Base-by-base conservation (phyloP, 2,113 vertebrate species). In the Amia ocellicauda region DNA sequence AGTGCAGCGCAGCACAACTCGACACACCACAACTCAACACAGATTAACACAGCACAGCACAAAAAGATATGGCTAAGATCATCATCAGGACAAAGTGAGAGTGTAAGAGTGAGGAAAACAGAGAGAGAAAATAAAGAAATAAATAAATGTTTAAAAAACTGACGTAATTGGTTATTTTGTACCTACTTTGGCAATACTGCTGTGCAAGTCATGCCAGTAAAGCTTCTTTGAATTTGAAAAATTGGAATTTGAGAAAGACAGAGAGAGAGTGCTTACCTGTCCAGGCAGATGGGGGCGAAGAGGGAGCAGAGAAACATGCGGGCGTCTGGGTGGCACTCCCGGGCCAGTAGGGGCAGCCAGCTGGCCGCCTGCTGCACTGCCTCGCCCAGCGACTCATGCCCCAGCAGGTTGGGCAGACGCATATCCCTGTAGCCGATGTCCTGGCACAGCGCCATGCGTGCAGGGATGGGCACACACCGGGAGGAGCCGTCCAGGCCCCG, bases 261-360 rank as follows among this genome's bases (percentile, higher is more conserved):
- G n/a, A n/a, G n/a, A n/a, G n/a, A n/a, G n/a, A 1, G 1, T 16
- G 42, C 81, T 87, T 87, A 93, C 90, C 90, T 89, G 80, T 93
- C 88, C 4, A 93, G 78, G 74, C 93, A 94, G 70, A 94, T 80
- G 0, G 86, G 90, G n/a, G 87, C 88, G 60, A 93, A 93, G 49
- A 93, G 90, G 4, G 91, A 93, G 78, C 92, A 94, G 70, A 93
- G 88, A 77, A 94, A 92, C 66, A 93, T 91, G 65, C 82, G 77
- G n/a, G 88, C 89, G 0, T 90, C 86, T 0, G 89, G 87, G 60
- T 93, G 90, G 67, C 92, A 93, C 61, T 93, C 88, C 72, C 83
- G 71, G 65, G 88, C 88, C 8, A 93, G 83, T 50, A 95, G 85
- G 20, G 91, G 87, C 78, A 93, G 73, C 92, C 91, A 92, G 79